Conservation (phyloP, 1,140 invertebrate genomes). For the Lerema accius region DNA sequence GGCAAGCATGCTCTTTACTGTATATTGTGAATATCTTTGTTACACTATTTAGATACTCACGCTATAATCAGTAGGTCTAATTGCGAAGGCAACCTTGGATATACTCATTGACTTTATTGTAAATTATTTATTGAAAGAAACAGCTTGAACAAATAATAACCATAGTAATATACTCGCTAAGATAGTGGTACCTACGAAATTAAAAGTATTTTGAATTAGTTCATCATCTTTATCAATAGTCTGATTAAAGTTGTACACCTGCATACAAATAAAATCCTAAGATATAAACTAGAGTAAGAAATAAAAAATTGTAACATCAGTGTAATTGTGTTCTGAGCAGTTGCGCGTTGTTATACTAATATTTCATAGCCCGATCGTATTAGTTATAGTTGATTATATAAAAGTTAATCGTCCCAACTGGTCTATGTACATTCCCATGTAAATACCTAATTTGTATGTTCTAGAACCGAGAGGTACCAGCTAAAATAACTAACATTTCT, state of each 20-base stretch:
- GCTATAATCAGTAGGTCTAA: not conserved
- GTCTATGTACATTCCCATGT: no score
- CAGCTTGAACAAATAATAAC: not conserved
- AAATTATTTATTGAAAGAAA: slow-evolving; percentile 7
- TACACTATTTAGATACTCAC: slow-evolving; percentile 9
- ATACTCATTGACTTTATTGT: slow-evolving; percentile 1
- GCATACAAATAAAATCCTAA: not conserved
- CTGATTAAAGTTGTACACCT: not conserved
- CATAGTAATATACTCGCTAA: not conserved
- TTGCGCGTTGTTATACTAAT: no score
- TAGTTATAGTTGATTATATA: no score
- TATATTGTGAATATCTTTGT: slow-evolving; percentile 16
- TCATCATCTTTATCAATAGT: not conserved
- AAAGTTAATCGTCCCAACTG: no score
- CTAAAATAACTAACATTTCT: no score
- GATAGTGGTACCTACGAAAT: not conserved
- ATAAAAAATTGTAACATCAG: no score
- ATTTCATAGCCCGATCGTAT: no score
- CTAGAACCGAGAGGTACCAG: no score
- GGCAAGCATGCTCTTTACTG: not conserved
- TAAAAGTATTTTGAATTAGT: not conserved
- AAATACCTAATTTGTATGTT: no score
- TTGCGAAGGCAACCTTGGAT: not conserved
- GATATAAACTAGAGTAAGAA: not conserved
- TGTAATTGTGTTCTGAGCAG: no score